phyloP scores from a whole-genome alignment of 2,797 vertebrate species.

The Pteronotus mesoamericanus region DNA sequence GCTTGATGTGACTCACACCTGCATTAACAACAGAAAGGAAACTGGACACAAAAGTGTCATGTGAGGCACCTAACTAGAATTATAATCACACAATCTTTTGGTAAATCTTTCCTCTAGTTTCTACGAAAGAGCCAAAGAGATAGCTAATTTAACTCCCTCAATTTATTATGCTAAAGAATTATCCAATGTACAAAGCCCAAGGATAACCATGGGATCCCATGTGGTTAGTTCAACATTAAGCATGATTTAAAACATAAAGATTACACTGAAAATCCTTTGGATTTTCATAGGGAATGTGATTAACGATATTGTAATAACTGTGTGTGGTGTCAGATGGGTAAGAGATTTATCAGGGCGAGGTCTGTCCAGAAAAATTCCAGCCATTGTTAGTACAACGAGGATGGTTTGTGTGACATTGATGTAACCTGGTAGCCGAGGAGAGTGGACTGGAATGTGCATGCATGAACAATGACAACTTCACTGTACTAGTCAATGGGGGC shows the following conservation, averaged over 20 bases:
- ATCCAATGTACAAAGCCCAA: not conserved
- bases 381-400: not conserved
- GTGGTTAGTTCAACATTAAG: not conserved
- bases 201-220: not conserved
- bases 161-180: not conserved
- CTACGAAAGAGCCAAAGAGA: not conserved
- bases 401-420: not conserved
- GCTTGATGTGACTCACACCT: not conserved
- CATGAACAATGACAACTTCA: not conserved
- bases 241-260: slow-evolving; percentile 10
- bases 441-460: not conserved
- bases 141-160: not conserved
- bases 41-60: not conserved
- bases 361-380: not conserved
- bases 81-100: not conserved
- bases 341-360: not conserved
- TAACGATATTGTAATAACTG: not conserved
- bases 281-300: not conserved
- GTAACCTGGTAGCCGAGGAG: not conserved
- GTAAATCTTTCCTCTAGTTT: not conserved
- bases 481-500: not conserved
- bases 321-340: not conserved
- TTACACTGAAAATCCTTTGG: not conserved
- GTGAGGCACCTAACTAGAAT: not conserved
- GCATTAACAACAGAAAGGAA: not conserved